A percentile compares a stretch with the other conserved stretches of the same genome.
These are phyloP conservation scores for Motacilla tschutschensis DNA, from an alignment of 2,113 vertebrate species.

Conservation along the genomic window DNA sequence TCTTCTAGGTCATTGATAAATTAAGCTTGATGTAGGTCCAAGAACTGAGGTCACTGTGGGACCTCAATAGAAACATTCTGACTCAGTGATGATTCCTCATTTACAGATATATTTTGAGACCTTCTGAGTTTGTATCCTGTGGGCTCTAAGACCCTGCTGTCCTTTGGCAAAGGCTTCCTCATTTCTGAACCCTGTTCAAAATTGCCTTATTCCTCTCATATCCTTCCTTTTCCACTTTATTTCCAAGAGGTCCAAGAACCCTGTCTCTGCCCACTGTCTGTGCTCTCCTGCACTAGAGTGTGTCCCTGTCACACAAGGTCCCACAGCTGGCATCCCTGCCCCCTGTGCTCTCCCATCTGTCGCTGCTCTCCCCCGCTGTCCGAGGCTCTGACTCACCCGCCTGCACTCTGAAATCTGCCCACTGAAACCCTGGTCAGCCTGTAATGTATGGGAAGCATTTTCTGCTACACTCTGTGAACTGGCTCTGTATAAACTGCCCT, in stretches of 20 bases:
- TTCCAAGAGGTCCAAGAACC: not conserved
- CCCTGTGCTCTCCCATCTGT: conserved; percentile 19
- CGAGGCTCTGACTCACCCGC: not conserved
- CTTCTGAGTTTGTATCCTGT: conserved; percentile 39
- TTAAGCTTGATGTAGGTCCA: conserved; percentile 29
- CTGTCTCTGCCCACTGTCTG: not conserved
- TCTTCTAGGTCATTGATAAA: conserved; percentile 46
- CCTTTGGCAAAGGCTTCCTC: conserved; percentile 31
- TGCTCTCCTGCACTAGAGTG: not conserved
- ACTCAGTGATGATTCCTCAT: conserved; percentile 45
- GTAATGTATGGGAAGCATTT: not conserved
- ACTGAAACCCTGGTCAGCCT: not conserved
- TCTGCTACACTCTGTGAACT: not conserved
- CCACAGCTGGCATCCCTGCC: not conserved
- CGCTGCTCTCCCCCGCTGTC: not conserved
- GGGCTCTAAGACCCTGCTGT: conserved; percentile 21
- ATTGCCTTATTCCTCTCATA: not conserved
- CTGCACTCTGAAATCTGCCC: not conserved
- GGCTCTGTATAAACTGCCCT: not conserved
- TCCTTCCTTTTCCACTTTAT: conserved; percentile 2
- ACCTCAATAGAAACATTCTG: conserved; percentile 37
- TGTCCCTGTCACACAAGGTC: not conserved
- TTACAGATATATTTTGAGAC: conserved; percentile 53
- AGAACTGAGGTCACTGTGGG: conserved; percentile 22
- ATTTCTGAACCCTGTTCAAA: conserved; percentile 22